Percentiles rank a stretch among this genome's conserved stretches.
phyloP scores from a whole-genome alignment of 2,797 vertebrate genomes.

The Karalla daura region DNA sequence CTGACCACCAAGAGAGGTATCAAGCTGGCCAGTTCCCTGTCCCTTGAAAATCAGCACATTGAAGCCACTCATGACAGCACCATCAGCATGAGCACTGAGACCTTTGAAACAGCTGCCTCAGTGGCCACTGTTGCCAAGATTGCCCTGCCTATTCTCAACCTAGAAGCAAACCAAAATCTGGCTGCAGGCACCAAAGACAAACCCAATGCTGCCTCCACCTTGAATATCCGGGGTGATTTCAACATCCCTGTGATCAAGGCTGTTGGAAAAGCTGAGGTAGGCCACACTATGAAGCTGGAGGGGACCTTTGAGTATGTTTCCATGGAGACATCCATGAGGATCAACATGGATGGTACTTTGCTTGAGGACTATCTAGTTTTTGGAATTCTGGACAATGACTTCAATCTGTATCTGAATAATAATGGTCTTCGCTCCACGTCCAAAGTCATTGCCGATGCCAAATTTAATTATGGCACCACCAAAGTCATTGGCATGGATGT shows the following conservation, averaged over 20 bases:
- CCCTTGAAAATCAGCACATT: constrained; percentile 82
- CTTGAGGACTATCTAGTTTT: constrained; percentile 78
- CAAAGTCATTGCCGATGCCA: constrained; percentile 81
- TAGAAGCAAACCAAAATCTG: constrained; percentile 89
- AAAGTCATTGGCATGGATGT: constrained; percentile 83
- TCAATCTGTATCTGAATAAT: constrained; percentile 85
- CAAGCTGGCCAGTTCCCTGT: constrained; percentile 90
- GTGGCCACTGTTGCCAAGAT: constrained; percentile 83
- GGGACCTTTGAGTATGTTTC: constrained; percentile 84
- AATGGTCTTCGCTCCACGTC: constrained; percentile 85
- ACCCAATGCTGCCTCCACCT: constrained; percentile 80
- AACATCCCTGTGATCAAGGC: constrained; percentile 76
- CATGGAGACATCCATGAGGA: constrained; percentile 82
- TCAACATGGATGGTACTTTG: constrained; percentile 82
- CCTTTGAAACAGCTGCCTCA: constrained; percentile 79
- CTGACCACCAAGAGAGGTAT: constrained; percentile 89
- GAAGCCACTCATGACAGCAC: constrained; percentile 89
- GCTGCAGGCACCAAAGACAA: constrained; percentile 86
- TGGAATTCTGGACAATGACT: constrained; percentile 84
- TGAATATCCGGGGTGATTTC: constrained; percentile 84
- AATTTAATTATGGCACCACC: constrained; percentile 66
- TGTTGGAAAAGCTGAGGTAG: constrained; percentile 77
- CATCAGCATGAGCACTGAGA: constrained; percentile 84
- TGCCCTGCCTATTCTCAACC: constrained; percentile 77
- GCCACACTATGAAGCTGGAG: constrained; percentile 87